Conservation (phyloP, 2,797 vertebrate species). For the Bradypus variegatus region DNA sequence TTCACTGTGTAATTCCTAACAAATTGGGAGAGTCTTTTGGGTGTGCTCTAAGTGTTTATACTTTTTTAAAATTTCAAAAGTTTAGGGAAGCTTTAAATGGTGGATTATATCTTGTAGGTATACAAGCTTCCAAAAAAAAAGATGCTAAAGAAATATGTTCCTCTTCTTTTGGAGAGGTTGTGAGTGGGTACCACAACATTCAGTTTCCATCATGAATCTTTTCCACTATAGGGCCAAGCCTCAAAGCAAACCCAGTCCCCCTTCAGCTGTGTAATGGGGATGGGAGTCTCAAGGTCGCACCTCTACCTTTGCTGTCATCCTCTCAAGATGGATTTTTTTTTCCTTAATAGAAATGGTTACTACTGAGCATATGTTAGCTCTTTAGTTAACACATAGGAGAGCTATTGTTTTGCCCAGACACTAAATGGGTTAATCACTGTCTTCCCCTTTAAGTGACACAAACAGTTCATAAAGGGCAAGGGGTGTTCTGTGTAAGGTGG, state of each 20-base stretch:
- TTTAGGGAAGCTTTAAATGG: slow-evolving; percentile 34
- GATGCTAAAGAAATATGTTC: background rate
- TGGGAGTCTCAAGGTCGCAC: background rate
- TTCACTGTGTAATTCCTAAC: background rate
- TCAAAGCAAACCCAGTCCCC: slow-evolving; percentile 17
- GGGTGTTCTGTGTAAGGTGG: background rate
- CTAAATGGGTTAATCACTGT: background rate
- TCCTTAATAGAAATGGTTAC: slow-evolving; percentile 31
- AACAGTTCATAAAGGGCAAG: background rate
- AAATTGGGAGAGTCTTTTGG: background rate
- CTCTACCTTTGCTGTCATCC: background rate
- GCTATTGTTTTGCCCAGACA: background rate
- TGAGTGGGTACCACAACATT: slow-evolving; percentile 32
- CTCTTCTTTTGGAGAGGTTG: slow-evolving; percentile 32
- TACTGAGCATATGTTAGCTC: background rate
- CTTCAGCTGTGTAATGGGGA: background rate
- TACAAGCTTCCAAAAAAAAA: slow-evolving; percentile 5
- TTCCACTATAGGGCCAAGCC: background rate
- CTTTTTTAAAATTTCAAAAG: slow-evolving; percentile 48
- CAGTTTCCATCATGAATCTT: background rate
- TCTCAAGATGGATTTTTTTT: slow-evolving; percentile 15
- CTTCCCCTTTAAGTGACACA: background rate
- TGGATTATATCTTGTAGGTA: background rate
- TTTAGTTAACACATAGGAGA: background rate
- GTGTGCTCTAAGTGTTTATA: background rate